Evolutionary conservation across 2,113 vertebrate genomes (phyloP), one percentile per base, ranked within the genome.

Genomic region (Gavia stellata): DNA sequence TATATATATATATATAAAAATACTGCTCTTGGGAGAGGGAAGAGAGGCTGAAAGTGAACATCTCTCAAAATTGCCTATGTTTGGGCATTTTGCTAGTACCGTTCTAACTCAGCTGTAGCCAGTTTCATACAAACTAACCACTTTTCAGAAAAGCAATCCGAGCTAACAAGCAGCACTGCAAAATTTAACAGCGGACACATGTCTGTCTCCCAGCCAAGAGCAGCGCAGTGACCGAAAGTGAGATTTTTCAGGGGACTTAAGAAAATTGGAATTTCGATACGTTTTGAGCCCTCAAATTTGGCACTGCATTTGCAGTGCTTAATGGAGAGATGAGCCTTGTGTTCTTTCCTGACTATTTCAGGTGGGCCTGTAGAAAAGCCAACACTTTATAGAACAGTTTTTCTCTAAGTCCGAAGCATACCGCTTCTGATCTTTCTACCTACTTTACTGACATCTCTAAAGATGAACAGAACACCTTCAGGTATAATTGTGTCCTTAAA

Each of bases 131-230:
- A 18, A 24, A 49, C 56, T 12, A 36, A 70, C 42, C 38, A 2
- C 38, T 74, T 78, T 53, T 23, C 12, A 42, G 59, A 36, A 67
- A 29, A 66, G 40, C 58, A 36, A 11, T 19, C 26, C 25, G 25
- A 40, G 73, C 65, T 52, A 53, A 52, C 50, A 14, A 45, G 50
- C 45, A 78, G 78, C 42, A 31, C 44, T n/a, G 44, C 77, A 36
- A 7, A 12, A 15, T 49, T 16, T 17, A 66, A 24, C 5, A 3
- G 29, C n/a, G 49, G 75, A 29, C 77, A 61, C 7, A 0, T 0
- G 10, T n/a, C 59, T 75, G 26, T 36, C 47, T 28, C 38, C 71
- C 62, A 58, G 61, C 50, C 28, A 42, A 3, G 12, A 73, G 58
- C 83, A 40, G 34, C 29, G 5, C 59, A 10, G 59, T 25, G 59